Evolutionary conservation across 2,888 invertebrate genomes (phyloP).

Genomic region (Caenorhabditis sinica): DNA sequence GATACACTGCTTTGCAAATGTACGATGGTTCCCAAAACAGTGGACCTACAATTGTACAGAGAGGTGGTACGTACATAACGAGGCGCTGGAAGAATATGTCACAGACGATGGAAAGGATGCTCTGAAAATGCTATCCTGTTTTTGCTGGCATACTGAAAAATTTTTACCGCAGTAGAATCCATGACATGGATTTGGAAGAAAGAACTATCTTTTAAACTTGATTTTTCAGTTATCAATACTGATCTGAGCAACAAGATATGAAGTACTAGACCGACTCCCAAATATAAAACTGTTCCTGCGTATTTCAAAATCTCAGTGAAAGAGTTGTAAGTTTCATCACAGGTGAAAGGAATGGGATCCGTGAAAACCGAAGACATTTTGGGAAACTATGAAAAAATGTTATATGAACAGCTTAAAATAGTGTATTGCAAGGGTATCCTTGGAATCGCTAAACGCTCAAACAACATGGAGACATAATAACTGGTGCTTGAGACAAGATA

Average conservation of each 20-base stretch:
- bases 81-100: slow-evolving; percentile 21
- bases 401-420: no score
- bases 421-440: no score
- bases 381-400: no score
- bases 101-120: neutral
- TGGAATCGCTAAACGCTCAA: no score
- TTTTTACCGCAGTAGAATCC: slow-evolving; percentile 5
- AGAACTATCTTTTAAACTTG: neutral
- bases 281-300: neutral
- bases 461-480: no score
- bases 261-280: neutral
- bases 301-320: slow-evolving; percentile 3
- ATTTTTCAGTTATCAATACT: neutral
- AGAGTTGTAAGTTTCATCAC: slow-evolving; percentile 3
- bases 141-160: neutral
- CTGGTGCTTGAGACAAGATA: no score
- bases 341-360: neutral
- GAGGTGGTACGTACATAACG: slow-evolving; percentile 18
- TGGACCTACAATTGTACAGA: slow-evolving; percentile 30
- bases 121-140: neutral
- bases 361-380: neutral
- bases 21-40: slow-evolving; percentile 16
- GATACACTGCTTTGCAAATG: slow-evolving; percentile 11
- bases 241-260: neutral
- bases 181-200: slow-evolving; percentile 1